These are phyloP conservation scores for Corvus moneduloides DNA, from an alignment of 2,113 vertebrate species.

Conservation along the genomic window DNA sequence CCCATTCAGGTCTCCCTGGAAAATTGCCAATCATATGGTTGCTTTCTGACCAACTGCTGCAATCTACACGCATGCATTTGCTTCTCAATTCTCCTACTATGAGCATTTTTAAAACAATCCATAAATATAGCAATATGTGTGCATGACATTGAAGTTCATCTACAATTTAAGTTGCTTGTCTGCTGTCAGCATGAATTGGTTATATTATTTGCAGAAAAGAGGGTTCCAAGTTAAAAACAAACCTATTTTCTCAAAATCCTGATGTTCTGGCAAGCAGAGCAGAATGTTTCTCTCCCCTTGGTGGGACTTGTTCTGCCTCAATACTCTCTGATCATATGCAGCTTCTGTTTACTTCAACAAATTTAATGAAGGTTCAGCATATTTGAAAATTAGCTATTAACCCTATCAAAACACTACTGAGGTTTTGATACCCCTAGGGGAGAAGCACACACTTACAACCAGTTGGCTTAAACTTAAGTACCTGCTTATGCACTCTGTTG, in stretches of 20 bases:
- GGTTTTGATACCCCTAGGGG: not conserved
- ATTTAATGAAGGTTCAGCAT: not conserved
- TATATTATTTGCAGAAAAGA: not conserved
- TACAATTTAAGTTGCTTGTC: not conserved
- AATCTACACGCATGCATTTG: not conserved
- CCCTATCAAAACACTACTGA: not conserved
- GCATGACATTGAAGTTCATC: not conserved
- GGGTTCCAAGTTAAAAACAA: not conserved
- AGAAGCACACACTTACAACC: not conserved
- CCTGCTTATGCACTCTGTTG: not conserved
- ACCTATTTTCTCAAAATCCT: not conserved
- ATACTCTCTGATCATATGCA: not conserved
- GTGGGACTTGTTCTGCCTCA: not conserved
- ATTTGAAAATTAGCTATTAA: conserved; percentile 13
- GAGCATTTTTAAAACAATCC: not conserved
- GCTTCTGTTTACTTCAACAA: not conserved
- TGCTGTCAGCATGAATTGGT: not conserved
- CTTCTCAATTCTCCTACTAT: not conserved
- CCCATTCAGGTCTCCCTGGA: conserved; percentile 63
- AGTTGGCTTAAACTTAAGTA: not conserved
- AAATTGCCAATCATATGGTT: conserved; percentile 56
- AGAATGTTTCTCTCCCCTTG: not conserved
- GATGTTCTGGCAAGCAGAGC: not conserved
- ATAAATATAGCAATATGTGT: not conserved
- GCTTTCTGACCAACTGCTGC: conserved; percentile 35